Percentiles rank a stretch among this genome's conserved stretches.
These are phyloP conservation scores for Excalfactoria chinensis DNA, from an alignment of 2,113 vertebrate genomes.

Conservation along the genomic window DNA sequence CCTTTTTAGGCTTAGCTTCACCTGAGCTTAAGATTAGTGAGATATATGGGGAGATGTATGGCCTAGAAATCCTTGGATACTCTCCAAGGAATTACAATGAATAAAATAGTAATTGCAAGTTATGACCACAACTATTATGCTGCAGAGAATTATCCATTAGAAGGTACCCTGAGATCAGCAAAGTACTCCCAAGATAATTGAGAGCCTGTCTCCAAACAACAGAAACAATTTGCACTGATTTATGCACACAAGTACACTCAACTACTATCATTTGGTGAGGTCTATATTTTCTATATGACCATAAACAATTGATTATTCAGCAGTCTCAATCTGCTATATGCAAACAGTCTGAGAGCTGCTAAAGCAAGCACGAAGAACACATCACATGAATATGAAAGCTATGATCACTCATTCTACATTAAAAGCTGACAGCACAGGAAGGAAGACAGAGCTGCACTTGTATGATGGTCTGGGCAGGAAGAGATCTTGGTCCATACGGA, in stretches of 20 bases:
- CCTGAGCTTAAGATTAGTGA: not conserved
- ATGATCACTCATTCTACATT: not conserved
- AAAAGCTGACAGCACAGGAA: not conserved
- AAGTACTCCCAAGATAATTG: not conserved
- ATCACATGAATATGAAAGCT: not conserved
- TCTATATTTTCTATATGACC: not conserved
- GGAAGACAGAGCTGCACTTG: not conserved
- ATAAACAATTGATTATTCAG: not conserved
- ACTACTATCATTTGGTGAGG: not conserved
- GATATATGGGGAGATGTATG: accelerated
- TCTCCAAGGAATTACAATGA: not conserved
- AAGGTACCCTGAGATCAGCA: not conserved
- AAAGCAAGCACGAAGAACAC: not conserved
- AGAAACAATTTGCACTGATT: not conserved
- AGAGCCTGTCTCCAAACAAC: not conserved
- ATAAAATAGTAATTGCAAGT: not conserved
- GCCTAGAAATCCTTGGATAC: not conserved
- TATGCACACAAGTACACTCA: not conserved
- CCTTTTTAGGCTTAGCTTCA: not conserved
- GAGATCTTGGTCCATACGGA: not conserved
- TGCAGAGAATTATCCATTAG: not conserved
- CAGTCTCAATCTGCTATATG: not conserved
- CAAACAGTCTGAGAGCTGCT: not conserved
- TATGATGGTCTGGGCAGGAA: not conserved
- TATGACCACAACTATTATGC: not conserved